These are phyloP conservation scores for Leguminivora glycinivorella DNA, from an alignment of 1,140 invertebrate genomes.

Conservation along the genomic window DNA sequence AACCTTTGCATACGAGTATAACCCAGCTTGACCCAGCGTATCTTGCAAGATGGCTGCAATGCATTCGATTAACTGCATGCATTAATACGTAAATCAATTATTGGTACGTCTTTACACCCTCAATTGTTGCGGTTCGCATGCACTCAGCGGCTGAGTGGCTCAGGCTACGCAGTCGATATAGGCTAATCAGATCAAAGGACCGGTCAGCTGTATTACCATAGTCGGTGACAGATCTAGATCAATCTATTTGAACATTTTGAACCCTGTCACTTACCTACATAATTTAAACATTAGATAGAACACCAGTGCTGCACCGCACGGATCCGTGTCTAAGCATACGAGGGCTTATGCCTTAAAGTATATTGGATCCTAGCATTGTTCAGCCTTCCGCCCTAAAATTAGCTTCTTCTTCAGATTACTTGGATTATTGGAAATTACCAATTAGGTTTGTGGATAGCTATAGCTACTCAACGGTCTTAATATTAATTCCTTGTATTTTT, in stretches of 20 bases:
- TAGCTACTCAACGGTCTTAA: no score
- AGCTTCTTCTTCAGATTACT: no score
- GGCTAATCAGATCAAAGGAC: conserved; percentile 14
- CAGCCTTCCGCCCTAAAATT: no score
- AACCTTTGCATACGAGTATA: no score
- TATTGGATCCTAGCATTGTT: neutral
- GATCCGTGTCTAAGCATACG: no score
- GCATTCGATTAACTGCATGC: neutral
- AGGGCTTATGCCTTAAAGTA: no score
- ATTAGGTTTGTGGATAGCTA: no score
- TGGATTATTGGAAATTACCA: no score
- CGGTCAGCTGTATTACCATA: neutral
- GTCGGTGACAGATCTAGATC: neutral
- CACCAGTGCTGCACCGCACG: no score
- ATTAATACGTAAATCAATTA: conserved; percentile 21
- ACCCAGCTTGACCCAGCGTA: neutral
- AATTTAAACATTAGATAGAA: no score
- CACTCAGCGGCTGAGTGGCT: conserved; percentile 6
- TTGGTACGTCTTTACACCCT: neutral
- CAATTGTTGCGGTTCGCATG: conserved; percentile 6
- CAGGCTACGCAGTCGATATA: neutral
- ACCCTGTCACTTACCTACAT: no score
- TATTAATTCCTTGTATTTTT: no score
- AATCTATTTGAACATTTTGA: neutral
- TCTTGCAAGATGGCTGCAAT: neutral